Evolutionary conservation across 2,888 invertebrate species (phyloP).

Genomic region (Torymus auratus): DNA sequence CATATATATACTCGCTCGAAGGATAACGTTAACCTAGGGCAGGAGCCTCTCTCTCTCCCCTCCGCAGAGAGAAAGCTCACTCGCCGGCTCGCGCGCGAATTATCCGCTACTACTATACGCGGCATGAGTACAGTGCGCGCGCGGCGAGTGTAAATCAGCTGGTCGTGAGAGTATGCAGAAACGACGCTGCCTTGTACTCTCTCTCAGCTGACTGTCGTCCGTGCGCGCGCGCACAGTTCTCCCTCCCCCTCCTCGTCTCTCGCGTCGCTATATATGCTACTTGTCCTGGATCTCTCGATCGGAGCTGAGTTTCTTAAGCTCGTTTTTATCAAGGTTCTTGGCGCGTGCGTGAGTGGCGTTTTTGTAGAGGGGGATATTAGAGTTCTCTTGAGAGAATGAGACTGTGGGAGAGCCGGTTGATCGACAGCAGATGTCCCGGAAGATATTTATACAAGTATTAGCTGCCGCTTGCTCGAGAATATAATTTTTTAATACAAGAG

Average conservation of each 20-base stretch:
- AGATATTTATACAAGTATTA: too few species aligned
- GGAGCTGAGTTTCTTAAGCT: too few species aligned
- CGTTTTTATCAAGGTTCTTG: too few species aligned
- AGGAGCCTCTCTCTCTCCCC: slow-evolving; percentile 59
- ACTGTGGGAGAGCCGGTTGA: too few species aligned
- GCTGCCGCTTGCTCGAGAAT: too few species aligned
- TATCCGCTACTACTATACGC: slow-evolving; percentile 39
- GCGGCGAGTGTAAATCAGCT: slow-evolving; percentile 63
- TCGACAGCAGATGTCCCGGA: too few species aligned
- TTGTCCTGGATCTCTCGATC: not conserved
- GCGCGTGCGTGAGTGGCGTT: too few species aligned
- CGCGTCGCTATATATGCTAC: not conserved
- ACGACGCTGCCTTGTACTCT: not conserved
- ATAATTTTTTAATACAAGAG: too few species aligned
- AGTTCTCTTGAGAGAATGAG: too few species aligned
- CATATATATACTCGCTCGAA: slow-evolving; percentile 55
- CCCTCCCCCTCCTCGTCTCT: not conserved
- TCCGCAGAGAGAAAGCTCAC: slow-evolving; percentile 33
- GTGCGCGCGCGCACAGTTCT: slow-evolving; percentile 23
- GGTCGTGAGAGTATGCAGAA: slow-evolving; percentile 57
- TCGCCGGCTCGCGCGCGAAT: slow-evolving; percentile 34
- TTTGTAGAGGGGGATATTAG: too few species aligned
- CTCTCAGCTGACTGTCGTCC: slow-evolving; percentile 5
- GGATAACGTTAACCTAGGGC: slow-evolving; percentile 74
- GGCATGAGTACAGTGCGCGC: not conserved